These are phyloP conservation scores for Andrena minutula DNA, from an alignment of 2,888 invertebrate species.

Conservation along the genomic window DNA sequence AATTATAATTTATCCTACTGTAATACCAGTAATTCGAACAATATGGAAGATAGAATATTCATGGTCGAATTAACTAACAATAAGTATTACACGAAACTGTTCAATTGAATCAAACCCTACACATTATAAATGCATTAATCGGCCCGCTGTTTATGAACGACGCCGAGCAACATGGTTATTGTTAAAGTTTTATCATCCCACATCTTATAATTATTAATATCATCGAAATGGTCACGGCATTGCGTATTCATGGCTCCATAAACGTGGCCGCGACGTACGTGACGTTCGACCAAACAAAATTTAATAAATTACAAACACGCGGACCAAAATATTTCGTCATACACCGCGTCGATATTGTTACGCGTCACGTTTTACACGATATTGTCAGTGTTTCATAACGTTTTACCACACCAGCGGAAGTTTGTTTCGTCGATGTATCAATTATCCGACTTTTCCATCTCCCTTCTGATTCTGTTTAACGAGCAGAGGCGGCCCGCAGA, in stretches of 20 bases:
- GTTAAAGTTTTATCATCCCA: no score
- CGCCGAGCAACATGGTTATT: no score
- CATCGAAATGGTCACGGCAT: neutral
- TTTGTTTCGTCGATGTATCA: neutral
- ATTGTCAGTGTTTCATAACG: no score
- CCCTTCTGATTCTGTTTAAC: conserved; percentile 1
- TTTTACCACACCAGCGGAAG: neutral
- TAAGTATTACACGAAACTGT: neutral
- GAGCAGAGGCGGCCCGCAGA: no score
- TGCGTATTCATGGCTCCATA: neutral
- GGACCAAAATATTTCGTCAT: neutral
- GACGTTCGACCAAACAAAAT: neutral
- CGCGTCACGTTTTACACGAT: no score
- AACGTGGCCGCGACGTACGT: neutral
- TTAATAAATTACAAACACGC: neutral
- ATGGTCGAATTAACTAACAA: neutral
- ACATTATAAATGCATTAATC: conserved; percentile 4
- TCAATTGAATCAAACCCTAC: neutral
- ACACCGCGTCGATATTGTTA: no score
- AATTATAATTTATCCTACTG: no score
- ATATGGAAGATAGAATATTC: no score
- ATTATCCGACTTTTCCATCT: neutral
- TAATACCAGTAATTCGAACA: no score
- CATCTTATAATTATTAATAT: neutral
- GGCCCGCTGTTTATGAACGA: neutral